Conservation (phyloP, 1,140 invertebrate species). For the Aporrectodea caliginosa region DNA sequence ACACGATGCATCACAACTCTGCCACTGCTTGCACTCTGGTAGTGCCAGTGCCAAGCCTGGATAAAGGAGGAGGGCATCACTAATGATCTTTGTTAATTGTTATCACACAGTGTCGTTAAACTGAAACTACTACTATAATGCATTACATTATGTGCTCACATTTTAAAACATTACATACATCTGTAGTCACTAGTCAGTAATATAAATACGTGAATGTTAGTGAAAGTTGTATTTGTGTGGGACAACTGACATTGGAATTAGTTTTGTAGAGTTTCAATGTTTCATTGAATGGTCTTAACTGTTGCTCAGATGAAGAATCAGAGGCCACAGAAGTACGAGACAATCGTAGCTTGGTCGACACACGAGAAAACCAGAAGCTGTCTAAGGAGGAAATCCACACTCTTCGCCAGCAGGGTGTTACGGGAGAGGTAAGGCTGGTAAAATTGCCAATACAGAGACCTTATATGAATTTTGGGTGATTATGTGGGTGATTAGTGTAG, state of each 20-base stretch:
- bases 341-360: conserved; percentile 78
- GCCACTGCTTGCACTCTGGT: too few relatives aligned
- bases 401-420: conserved; percentile 69
- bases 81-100: too few relatives aligned
- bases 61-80: too few relatives aligned
- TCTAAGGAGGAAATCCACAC: conserved; percentile 75
- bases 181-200: background rate
- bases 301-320: conserved; percentile 22
- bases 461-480: too few relatives aligned
- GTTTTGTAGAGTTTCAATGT: conserved; percentile 9
- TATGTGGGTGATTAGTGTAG: too few relatives aligned
- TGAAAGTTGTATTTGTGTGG: conserved; percentile 1
- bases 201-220: conserved; percentile 19
- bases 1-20: too few relatives aligned
- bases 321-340: conserved; percentile 62
- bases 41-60: too few relatives aligned
- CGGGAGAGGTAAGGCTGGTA: conserved; percentile 59
- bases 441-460: too few relatives aligned
- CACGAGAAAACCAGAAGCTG: conserved; percentile 79
- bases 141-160: too few relatives aligned
- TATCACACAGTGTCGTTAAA: too few relatives aligned
- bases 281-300: background rate
- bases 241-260: background rate
- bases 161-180: too few relatives aligned
- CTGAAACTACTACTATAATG: too few relatives aligned